Conservation (phyloP, 1,140 invertebrate species). For the Bombyx mandarina region DNA sequence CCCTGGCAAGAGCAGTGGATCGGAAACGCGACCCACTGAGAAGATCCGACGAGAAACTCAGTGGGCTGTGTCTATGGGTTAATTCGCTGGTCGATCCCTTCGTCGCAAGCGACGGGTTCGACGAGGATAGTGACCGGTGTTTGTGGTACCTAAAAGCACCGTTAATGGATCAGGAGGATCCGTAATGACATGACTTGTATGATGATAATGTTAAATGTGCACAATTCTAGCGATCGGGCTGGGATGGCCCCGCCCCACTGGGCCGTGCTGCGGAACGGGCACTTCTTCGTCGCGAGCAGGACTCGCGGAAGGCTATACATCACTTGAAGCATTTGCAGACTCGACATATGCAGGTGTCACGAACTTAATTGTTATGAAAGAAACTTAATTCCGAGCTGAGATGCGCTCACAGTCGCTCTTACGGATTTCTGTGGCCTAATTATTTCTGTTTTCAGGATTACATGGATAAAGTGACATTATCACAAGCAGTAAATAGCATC, state of each 20-base stretch:
- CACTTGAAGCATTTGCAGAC: slow-evolving; percentile 56
- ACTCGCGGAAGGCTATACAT: slow-evolving; percentile 58
- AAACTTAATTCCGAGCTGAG: background rate
- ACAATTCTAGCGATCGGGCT: slow-evolving; percentile 31
- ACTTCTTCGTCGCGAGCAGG: slow-evolving; percentile 46
- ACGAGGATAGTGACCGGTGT: too few relatives aligned
- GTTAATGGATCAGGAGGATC: too few relatives aligned
- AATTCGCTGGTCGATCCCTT: too few relatives aligned
- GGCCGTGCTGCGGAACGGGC: slow-evolving; percentile 50
- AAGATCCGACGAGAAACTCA: too few relatives aligned
- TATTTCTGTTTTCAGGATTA: slow-evolving; percentile 39
- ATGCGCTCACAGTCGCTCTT: background rate
- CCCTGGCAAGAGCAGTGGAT: too few relatives aligned
- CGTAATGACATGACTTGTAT: too few relatives aligned
- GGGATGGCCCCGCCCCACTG: slow-evolving; percentile 36
- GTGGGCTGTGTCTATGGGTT: too few relatives aligned
- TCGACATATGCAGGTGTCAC: slow-evolving; percentile 50
- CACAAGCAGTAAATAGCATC: slow-evolving; percentile 60
- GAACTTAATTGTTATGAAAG: background rate
- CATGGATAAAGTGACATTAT: slow-evolving; percentile 55
- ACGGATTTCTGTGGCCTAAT: slow-evolving; percentile 1
- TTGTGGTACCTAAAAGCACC: too few relatives aligned
- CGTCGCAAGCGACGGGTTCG: too few relatives aligned
- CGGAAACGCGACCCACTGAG: too few relatives aligned
- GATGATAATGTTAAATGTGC: too few relatives aligned